Percentiles rank a stretch among this genome's conserved stretches.
Evolutionary conservation across 2,113 vertebrate genomes (phyloP).

Genomic region (Petrocephalus zakoni): DNA sequence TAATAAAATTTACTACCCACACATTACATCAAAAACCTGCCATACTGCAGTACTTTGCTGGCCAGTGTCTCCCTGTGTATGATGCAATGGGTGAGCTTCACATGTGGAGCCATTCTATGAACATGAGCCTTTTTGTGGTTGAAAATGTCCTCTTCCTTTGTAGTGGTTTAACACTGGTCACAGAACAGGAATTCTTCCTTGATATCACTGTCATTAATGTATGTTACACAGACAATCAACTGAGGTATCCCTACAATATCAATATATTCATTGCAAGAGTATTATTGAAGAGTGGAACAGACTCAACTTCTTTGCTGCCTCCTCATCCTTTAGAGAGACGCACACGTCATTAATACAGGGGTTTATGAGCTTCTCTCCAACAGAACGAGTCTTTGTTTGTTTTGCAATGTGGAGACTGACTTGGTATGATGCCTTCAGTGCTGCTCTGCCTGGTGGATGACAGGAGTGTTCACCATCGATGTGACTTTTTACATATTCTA

Average conservation of each 20-base stretch:
- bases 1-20: constrained; percentile 16
- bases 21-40: constrained; percentile 14
- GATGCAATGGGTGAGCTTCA: constrained; percentile 13
- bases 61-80: constrained; percentile 12
- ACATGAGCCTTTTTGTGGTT: neutral
- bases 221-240: constrained; percentile 7
- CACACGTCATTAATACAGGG: constrained; percentile 7
- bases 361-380: constrained; percentile 10
- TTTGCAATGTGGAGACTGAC: constrained; percentile 10
- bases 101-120: constrained; percentile 11
- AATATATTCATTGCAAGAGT: constrained; percentile 14
- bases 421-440: constrained; percentile 3
- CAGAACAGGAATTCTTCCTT: constrained; percentile 4
- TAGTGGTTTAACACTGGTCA: neutral
- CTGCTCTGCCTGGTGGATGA: constrained; percentile 8
- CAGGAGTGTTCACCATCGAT: constrained; percentile 3
- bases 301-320: constrained; percentile 21
- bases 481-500: neutral
- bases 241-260: constrained; percentile 22
- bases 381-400: neutral
- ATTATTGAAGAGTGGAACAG: neutral
- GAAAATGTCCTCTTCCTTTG: neutral
- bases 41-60: constrained; percentile 8
- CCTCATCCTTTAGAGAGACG: constrained; percentile 8
- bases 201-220: constrained; percentile 1